Conservation (phyloP, 1,140 invertebrate genomes). For the Hylyphantes graminicola region DNA sequence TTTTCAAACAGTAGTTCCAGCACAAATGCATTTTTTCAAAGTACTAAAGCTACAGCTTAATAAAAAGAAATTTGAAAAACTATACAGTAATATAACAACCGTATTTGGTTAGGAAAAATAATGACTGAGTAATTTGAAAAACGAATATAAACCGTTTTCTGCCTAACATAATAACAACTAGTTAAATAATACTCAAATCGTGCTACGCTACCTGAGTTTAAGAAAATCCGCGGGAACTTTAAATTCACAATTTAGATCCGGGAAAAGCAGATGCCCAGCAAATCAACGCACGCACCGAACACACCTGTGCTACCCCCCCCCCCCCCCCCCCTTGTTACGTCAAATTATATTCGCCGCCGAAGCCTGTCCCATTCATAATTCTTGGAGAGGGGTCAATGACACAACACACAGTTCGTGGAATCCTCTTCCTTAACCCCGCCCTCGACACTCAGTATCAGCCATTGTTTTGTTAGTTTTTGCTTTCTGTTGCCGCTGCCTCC, state of each 20-base stretch:
- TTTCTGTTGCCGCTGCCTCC: neutral
- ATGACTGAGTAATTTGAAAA: no score
- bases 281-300: slow-evolving; percentile 30
- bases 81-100: no score
- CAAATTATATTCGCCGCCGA: slow-evolving; percentile 25
- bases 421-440: slow-evolving; percentile 27
- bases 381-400: slow-evolving; percentile 34
- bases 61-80: no score
- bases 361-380: slow-evolving; percentile 46
- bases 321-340: slow-evolving; percentile 14
- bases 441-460: slow-evolving; percentile 12
- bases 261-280: slow-evolving; percentile 10
- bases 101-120: no score
- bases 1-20: no score
- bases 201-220: no score
- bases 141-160: no score
- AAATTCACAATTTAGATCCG: slow-evolving; percentile 16
- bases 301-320: slow-evolving; percentile 20
- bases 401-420: slow-evolving; percentile 32
- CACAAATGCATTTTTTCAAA: no score
- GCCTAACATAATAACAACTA: no score
- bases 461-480: neutral
- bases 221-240: no score
- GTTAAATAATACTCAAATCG: no score
- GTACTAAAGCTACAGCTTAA: no score